phyloP scores from a whole-genome alignment of 1,140 invertebrate species.

The Bilobella aurantiaca region DNA sequence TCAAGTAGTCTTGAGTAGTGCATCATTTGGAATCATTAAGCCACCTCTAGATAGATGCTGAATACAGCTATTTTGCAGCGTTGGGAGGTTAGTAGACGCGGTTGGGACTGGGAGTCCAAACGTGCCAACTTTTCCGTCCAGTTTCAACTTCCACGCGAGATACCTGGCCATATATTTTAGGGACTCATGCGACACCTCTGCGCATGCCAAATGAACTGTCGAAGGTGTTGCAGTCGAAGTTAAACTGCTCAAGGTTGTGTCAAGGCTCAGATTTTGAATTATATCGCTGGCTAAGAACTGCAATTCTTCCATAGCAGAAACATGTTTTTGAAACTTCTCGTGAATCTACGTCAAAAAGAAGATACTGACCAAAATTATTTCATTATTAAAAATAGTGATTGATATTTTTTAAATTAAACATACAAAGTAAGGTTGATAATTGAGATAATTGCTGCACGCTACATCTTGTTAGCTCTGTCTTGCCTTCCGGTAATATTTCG shows the following conservation, averaged over 20 bases:
- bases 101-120: background rate
- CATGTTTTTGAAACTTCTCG: no score
- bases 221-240: no score
- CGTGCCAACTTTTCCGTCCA: background rate
- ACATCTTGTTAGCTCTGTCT: background rate
- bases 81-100: background rate
- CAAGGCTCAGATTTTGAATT: no score
- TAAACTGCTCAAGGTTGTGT: no score
- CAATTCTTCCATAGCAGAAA: no score
- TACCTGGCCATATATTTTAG: background rate
- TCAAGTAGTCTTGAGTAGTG: background rate
- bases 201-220: background rate
- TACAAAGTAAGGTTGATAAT: no score
- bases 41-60: slow-evolving; percentile 1
- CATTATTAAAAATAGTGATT: no score
- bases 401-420: no score
- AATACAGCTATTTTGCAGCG: background rate
- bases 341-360: no score
- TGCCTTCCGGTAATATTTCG: background rate
- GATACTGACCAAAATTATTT: no score
- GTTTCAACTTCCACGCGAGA: background rate
- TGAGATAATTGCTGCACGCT: background rate
- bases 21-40: slow-evolving; percentile 5
- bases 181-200: background rate
- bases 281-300: no score